phyloP scores from a whole-genome alignment of 2,888 invertebrate genomes.

The Chymomyza procnemis region DNA sequence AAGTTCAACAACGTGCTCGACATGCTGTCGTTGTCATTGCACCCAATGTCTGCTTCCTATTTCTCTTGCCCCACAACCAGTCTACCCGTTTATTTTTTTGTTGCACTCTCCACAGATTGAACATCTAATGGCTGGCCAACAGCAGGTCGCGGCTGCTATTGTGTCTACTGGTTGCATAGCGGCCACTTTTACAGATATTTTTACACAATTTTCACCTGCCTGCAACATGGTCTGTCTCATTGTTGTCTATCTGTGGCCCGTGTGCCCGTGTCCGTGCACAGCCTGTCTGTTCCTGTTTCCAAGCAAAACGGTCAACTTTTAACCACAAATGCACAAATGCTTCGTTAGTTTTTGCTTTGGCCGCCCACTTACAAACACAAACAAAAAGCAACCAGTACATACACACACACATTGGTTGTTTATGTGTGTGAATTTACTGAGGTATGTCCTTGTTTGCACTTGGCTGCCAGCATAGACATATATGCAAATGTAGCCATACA shows the following conservation, averaged over 20 bases:
- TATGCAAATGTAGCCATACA: not conserved
- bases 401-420: too few species aligned
- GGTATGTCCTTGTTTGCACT: not conserved
- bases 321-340: slow-evolving; percentile 67
- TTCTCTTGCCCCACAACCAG: slow-evolving; percentile 9
- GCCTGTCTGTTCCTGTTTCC: slow-evolving; percentile 3
- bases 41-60: slow-evolving; percentile 1
- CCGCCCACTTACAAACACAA: not conserved
- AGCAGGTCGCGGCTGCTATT: not conserved
- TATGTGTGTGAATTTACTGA: not conserved
- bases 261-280: not conserved
- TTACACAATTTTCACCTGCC: slow-evolving; percentile 52
- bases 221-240: slow-evolving; percentile 22
- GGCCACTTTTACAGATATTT: slow-evolving; percentile 25
- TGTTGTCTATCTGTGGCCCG: slow-evolving; percentile 12
- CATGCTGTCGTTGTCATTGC: slow-evolving; percentile 15
- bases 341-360: slow-evolving; percentile 44
- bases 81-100: slow-evolving; percentile 3
- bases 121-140: slow-evolving; percentile 15
- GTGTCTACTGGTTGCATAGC: slow-evolving; percentile 1
- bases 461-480: slow-evolving; percentile 4
- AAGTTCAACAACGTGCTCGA: slow-evolving; percentile 10
- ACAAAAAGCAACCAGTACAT: too few species aligned
- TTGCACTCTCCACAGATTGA: slow-evolving; percentile 3
- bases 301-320: slow-evolving; percentile 59